These are phyloP conservation scores for Gephyroberyx darwinii DNA, from an alignment of 2,797 vertebrate species.

Conservation along the genomic window DNA sequence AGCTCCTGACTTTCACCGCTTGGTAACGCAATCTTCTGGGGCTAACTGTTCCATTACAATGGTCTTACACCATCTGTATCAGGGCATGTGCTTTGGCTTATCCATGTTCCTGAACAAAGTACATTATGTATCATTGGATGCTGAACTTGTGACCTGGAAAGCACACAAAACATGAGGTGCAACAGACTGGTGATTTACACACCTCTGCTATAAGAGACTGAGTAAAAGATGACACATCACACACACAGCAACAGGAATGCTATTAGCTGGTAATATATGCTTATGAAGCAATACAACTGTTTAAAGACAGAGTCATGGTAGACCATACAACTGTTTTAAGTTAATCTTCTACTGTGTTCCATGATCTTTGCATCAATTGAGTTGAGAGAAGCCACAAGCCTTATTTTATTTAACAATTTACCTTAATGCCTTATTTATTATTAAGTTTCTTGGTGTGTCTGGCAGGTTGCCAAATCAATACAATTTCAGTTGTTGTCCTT, in stretches of 20 bases:
- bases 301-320: conserved; percentile 37
- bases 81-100: conserved; percentile 59
- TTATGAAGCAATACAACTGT: conserved; percentile 60
- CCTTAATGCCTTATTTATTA: conserved; percentile 80
- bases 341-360: conserved; percentile 52
- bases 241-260: conserved; percentile 44
- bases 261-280: conserved; percentile 50
- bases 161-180: conserved; percentile 37
- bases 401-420: conserved; percentile 58
- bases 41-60: conserved; percentile 27
- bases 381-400: conserved; percentile 13
- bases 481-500: conserved; percentile 45
- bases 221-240: conserved; percentile 36
- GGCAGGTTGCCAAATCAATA: conserved; percentile 45
- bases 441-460: conserved; percentile 45
- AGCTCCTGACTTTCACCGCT: conserved; percentile 32
- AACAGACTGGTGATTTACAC: conserved; percentile 1
- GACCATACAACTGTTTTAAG: conserved; percentile 41
- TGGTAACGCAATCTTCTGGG: conserved; percentile 24
- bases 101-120: conserved; percentile 32
- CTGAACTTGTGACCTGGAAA: conserved; percentile 45
- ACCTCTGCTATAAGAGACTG: conserved; percentile 19
- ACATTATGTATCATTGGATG: conserved; percentile 17
- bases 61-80: conserved; percentile 35
- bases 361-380: conserved; percentile 38